Evolutionary conservation across 1,140 invertebrate genomes (phyloP).

Genomic region (Stenopsyche tienmushanensis): DNA sequence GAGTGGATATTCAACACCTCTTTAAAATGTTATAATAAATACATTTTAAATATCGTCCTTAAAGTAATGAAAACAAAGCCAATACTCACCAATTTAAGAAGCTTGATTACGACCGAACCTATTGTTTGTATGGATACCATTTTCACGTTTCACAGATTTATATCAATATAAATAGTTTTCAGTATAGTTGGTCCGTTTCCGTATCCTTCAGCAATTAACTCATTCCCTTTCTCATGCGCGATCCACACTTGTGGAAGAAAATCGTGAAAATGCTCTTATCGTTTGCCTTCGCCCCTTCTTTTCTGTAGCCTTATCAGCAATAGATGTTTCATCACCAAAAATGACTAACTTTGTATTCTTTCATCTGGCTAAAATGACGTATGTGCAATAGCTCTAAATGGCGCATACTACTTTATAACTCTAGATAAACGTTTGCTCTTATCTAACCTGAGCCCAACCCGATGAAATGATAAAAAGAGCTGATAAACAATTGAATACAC

Average conservation of each 20-base stretch:
- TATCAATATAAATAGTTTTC: not conserved
- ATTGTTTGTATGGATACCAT: conserved; percentile 77
- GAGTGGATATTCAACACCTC: too few relatives aligned
- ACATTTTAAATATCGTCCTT: not conserved
- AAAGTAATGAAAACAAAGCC: not conserved
- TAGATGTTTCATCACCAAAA: not conserved
- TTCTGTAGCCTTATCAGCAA: not conserved
- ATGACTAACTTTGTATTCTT: not conserved
- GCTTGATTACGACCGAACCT: conserved; percentile 74
- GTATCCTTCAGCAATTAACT: not conserved
- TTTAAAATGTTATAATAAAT: too few relatives aligned
- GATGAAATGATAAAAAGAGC: not conserved
- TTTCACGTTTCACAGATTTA: conserved; percentile 40
- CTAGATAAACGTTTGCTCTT: not conserved
- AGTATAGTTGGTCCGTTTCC: not conserved
- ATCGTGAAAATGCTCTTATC: conserved; percentile 4
- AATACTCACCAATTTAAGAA: conserved; percentile 73
- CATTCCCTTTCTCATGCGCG: not conserved
- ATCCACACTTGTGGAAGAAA: not conserved
- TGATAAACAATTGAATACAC: too few relatives aligned
- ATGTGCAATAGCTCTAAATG: not conserved
- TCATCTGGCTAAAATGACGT: not conserved
- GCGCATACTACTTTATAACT: not conserved
- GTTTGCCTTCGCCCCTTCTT: not conserved
- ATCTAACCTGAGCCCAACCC: conserved; percentile 2